A percentile compares a stretch with the other conserved stretches of the same genome.
Evolutionary conservation across 1,140 invertebrate genomes (phyloP).

Genomic region (Drosophila albomicans): DNA sequence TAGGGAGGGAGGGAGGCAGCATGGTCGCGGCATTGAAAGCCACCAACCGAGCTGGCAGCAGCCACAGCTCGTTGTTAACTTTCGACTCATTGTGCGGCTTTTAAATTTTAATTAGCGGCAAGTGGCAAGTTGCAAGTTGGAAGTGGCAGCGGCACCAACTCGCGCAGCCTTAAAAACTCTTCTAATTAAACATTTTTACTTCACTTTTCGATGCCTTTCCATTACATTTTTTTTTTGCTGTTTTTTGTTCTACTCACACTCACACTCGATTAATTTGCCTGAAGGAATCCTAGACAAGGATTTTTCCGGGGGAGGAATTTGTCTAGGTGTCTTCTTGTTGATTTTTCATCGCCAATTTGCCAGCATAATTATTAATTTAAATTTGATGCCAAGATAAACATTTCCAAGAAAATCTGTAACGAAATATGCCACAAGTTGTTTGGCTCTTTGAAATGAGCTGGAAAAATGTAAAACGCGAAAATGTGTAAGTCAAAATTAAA

Average conservation of each 20-base stretch:
- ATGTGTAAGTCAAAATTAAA: neutral
- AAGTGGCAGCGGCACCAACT: constrained; percentile 47
- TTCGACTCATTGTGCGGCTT: constrained; percentile 82
- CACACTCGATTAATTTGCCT: neutral
- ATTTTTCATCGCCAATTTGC: constrained; percentile 16
- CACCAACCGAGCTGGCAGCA: neutral
- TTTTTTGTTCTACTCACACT: too few species aligned
- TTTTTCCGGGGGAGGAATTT: neutral
- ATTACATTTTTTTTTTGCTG: too few species aligned
- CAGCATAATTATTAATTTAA: constrained; percentile 10
- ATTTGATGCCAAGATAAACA: constrained; percentile 8
- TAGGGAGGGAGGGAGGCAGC: neutral
- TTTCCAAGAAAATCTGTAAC: constrained; percentile 3
- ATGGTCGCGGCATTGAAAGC: constrained; percentile 12
- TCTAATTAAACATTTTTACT: constrained; percentile 73
- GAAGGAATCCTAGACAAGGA: neutral
- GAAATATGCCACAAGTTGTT: neutral
- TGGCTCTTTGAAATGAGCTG: neutral
- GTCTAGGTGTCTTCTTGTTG: constrained; percentile 2
- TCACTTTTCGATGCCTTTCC: constrained; percentile 5
- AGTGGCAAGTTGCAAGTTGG: constrained; percentile 57
- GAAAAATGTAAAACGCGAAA: neutral
- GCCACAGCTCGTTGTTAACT: constrained; percentile 71
- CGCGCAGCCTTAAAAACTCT: constrained; percentile 60
- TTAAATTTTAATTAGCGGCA: constrained; percentile 82